A percentile compares a stretch with the other conserved stretches of the same genome.
Evolutionary conservation across 2,888 invertebrate genomes (phyloP).

Genomic region (Amphipyra berbera): DNA sequence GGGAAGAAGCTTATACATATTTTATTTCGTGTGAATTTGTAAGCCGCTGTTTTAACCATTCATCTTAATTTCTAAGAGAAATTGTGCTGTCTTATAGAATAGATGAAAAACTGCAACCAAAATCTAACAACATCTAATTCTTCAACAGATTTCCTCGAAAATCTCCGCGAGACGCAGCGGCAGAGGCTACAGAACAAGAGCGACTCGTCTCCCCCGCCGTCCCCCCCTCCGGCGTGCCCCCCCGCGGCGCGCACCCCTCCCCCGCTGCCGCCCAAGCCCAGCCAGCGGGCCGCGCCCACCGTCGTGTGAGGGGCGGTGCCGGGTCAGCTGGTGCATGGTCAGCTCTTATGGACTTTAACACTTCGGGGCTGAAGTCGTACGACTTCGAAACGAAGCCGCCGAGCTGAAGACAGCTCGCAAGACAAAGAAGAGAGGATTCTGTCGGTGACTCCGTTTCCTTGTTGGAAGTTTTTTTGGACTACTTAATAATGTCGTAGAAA

Average conservation of each 20-base stretch:
- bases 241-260: constrained; percentile 71
- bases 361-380: constrained; percentile 7
- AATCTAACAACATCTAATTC: constrained; percentile 2
- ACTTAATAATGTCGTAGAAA: not conserved
- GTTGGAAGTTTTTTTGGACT: not conserved
- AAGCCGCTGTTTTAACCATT: too few species aligned
- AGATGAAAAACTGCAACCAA: too few species aligned
- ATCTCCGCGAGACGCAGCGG: constrained; percentile 82
- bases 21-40: too few species aligned
- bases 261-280: constrained; percentile 80
- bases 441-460: constrained; percentile 3
- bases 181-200: constrained; percentile 63
- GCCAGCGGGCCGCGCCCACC: constrained; percentile 72
- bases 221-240: constrained; percentile 37
- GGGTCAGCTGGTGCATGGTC: constrained; percentile 4
- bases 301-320: constrained; percentile 67
- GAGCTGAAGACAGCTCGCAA: constrained; percentile 15
- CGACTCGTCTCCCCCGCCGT: constrained; percentile 1
- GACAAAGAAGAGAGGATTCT: constrained; percentile 3
- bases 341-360: not conserved
- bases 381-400: constrained; percentile 7
- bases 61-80: too few species aligned
- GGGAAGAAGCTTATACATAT: too few species aligned
- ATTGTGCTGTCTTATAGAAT: too few species aligned
- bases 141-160: constrained; percentile 80